Evolutionary conservation across 92 coral and sea anemone genomes (phyloP).

Genomic region (Umimayanthus kanabou): DNA sequence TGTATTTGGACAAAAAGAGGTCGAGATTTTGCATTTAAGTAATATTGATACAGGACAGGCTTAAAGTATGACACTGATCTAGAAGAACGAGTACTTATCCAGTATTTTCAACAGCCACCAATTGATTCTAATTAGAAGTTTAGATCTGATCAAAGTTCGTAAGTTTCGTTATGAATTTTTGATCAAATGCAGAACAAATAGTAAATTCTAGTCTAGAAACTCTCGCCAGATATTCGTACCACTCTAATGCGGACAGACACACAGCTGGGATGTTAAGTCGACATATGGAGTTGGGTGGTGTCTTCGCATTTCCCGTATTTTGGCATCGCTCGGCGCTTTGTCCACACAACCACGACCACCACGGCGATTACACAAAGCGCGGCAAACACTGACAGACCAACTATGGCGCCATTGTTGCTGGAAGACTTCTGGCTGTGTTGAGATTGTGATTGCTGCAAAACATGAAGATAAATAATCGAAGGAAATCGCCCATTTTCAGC

Average conservation of each 20-base stretch:
- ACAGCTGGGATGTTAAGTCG: neutral
- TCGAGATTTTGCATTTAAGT: too few relatives aligned
- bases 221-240: neutral
- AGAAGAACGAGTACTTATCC: neutral
- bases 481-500: neutral
- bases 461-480: neutral
- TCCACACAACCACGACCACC: conserved; percentile 1
- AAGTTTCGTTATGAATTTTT: neutral
- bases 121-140: too few relatives aligned
- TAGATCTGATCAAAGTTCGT: neutral
- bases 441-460: neutral
- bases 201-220: too few relatives aligned
- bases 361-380: conserved; percentile 11
- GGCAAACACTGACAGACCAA: conserved; percentile 33
- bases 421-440: neutral
- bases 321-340: neutral
- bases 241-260: neutral
- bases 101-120: neutral
- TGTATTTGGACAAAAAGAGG: too few relatives aligned
- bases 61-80: too few relatives aligned
- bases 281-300: conserved; percentile 12
- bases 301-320: conserved; percentile 16
- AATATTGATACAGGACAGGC: too few relatives aligned
- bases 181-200: neutral
- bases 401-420: conserved; percentile 8